Evolutionary conservation across 1,140 invertebrate species (phyloP).

Genomic region (Drosophila subpulchrella): DNA sequence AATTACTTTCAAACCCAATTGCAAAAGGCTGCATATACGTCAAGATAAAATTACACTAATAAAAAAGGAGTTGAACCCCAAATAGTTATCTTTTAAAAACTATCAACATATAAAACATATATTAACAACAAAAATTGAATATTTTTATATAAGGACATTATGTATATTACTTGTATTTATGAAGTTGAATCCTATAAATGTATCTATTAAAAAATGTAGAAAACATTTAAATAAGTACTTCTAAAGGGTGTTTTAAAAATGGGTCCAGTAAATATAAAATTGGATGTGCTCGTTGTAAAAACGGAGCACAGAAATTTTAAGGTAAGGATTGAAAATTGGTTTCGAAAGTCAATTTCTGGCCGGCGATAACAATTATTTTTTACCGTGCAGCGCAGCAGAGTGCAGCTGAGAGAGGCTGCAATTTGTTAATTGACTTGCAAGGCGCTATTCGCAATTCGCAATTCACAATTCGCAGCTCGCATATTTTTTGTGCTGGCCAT

Average conservation of each 20-base stretch:
- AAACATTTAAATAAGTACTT: too few species aligned
- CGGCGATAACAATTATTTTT: constrained; percentile 17
- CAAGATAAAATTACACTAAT: neutral
- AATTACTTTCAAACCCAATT: constrained; percentile 3
- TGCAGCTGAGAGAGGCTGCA: constrained; percentile 20
- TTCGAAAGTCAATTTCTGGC: constrained; percentile 1
- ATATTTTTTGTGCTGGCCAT: constrained; percentile 16
- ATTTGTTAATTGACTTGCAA: constrained; percentile 61
- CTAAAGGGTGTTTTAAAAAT: neutral
- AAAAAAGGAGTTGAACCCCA: neutral
- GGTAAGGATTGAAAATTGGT: neutral
- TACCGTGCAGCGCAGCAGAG: constrained; percentile 3
- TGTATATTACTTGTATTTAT: too few species aligned
- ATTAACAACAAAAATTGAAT: too few species aligned
- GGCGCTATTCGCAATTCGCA: constrained; percentile 20
- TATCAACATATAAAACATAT: too few species aligned
- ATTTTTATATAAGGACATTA: too few species aligned
- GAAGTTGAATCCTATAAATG: too few species aligned
- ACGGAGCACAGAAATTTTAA: neutral
- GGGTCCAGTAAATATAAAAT: neutral
- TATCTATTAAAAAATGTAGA: too few species aligned
- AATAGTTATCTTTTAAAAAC: too few species aligned
- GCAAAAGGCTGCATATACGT: neutral
- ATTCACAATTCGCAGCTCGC: neutral
- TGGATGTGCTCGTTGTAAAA: neutral